These are phyloP conservation scores for Glomeris marginata DNA, from an alignment of 2,888 invertebrate species.

Conservation along the genomic window DNA sequence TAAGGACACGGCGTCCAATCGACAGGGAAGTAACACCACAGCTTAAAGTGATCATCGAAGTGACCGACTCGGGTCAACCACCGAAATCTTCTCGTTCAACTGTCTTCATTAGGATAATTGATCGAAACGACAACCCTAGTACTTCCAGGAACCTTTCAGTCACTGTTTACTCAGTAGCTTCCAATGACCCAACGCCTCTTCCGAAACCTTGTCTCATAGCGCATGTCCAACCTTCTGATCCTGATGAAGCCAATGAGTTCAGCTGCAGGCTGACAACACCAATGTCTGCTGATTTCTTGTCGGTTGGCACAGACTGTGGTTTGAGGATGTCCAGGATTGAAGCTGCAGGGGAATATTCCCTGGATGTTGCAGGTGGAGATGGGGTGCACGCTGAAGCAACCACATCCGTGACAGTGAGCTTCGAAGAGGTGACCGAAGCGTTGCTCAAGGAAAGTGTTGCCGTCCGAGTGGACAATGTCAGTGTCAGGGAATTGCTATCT, in stretches of 20 bases:
- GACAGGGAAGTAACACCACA: constrained; percentile 67
- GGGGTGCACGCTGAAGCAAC: constrained; percentile 71
- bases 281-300: constrained; percentile 24
- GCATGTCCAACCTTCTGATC: constrained; percentile 80
- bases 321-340: constrained; percentile 55
- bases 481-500: no score
- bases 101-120: constrained; percentile 57
- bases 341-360: constrained; percentile 31
- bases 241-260: constrained; percentile 77
- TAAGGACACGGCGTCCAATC: constrained; percentile 59
- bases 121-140: constrained; percentile 84
- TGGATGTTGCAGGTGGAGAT: constrained; percentile 75
- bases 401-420: constrained; percentile 48
- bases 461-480: no score
- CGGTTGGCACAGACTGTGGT: constrained; percentile 43
- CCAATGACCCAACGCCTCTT: constrained; percentile 81
- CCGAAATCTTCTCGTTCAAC: constrained; percentile 65
- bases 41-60: constrained; percentile 60
- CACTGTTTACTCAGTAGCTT: constrained; percentile 59
- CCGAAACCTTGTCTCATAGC: constrained; percentile 73
- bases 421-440: constrained; percentile 9
- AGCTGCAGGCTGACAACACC: constrained; percentile 53
- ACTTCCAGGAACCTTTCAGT: constrained; percentile 65
- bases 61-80: constrained; percentile 75
- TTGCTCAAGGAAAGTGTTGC: no score